A percentile compares a stretch with the other conserved stretches of the same genome.
phyloP scores from a whole-genome alignment of 2,888 invertebrate genomes.

The Tachina grossa region DNA sequence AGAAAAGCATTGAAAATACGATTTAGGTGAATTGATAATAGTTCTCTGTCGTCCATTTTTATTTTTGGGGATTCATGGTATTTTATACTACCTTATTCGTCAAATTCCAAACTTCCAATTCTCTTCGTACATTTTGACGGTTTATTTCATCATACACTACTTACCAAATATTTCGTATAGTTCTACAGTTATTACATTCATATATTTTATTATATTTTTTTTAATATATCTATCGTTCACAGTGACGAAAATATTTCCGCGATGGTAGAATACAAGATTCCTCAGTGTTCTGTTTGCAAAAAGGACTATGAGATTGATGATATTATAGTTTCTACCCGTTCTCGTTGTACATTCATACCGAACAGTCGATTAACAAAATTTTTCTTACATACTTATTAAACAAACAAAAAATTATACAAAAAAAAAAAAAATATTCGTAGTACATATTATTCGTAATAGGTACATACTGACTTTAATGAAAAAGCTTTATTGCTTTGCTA shows the following conservation, averaged over 20 bases:
- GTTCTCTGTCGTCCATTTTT: conserved; percentile 1
- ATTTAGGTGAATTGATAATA: neutral
- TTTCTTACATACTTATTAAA: too few species aligned
- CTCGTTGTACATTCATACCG: too few species aligned
- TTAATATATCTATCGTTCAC: conserved; percentile 11
- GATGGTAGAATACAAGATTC: neutral
- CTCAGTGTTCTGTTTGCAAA: conserved; percentile 5
- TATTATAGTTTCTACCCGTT: too few species aligned
- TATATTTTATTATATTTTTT: neutral
- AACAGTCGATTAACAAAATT: too few species aligned
- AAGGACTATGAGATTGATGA: conserved; percentile 33
- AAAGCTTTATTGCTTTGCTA: too few species aligned
- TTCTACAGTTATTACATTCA: neutral
- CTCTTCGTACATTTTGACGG: too few species aligned
- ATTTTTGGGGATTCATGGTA: neutral
- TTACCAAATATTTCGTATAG: neutral
- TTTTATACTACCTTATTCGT: neutral
- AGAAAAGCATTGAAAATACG: neutral
- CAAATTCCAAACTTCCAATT: neutral
- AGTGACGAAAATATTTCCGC: conserved; percentile 18
- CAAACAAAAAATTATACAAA: too few species aligned
- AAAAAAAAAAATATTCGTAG: too few species aligned
- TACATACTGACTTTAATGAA: too few species aligned
- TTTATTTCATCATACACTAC: neutral
- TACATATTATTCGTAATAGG: too few species aligned